Evolutionary conservation across 2,797 vertebrate species (phyloP).

Genomic region (Propithecus perrieri): DNA sequence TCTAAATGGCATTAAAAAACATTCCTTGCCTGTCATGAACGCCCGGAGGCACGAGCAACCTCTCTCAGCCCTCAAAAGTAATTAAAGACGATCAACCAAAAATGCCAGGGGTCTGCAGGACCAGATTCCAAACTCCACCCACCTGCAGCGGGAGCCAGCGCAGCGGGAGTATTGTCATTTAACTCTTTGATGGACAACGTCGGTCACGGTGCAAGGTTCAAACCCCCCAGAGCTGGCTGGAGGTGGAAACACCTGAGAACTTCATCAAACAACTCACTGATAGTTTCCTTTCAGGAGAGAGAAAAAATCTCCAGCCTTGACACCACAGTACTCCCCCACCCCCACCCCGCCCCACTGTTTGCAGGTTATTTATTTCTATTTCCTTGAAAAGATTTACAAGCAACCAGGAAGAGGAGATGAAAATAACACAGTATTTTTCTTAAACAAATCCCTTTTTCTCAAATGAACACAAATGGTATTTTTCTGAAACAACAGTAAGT

Average conservation of each 20-base stretch:
- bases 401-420: neutral
- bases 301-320: neutral
- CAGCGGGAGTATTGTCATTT: conserved; percentile 78
- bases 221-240: neutral
- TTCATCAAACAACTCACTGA: neutral
- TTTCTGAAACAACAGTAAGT: neutral
- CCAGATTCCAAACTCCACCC: conserved; percentile 87
- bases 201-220: neutral
- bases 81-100: conserved; percentile 90
- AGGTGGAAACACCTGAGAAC: neutral
- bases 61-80: conserved; percentile 85
- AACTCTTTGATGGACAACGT: conserved; percentile 69
- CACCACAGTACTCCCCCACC: too few relatives aligned
- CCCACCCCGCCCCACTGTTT: neutral
- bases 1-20: conserved; percentile 84
- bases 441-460: neutral
- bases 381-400: neutral
- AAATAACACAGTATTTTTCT: neutral
- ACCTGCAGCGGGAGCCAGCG: conserved; percentile 72
- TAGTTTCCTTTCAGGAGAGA: neutral
- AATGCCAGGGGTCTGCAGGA: conserved; percentile 83
- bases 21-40: conserved; percentile 83
- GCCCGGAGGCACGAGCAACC: conserved; percentile 81
- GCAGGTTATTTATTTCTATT: neutral
- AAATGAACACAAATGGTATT: neutral